Evolutionary conservation across 2,797 vertebrate species (phyloP).

Genomic region (Chaunax sp.): DNA sequence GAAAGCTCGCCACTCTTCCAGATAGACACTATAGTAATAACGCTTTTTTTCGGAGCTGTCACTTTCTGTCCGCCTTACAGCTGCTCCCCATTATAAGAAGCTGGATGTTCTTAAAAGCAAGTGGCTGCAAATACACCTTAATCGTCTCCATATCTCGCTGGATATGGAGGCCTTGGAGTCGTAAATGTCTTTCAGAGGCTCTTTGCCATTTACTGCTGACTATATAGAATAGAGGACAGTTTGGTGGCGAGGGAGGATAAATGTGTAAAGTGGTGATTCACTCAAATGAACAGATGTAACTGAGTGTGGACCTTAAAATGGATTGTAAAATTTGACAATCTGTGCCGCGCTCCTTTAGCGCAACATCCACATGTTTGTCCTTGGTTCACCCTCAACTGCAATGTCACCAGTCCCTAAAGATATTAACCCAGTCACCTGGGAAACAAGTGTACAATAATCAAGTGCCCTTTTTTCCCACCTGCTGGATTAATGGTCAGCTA

Average conservation of each 20-base stretch:
- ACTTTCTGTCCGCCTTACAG: slow-evolving; percentile 48
- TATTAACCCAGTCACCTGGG: slow-evolving; percentile 56
- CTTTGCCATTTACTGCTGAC: slow-evolving; percentile 30
- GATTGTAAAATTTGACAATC: slow-evolving; percentile 47
- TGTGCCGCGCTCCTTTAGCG: slow-evolving; percentile 22
- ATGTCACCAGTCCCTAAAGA: slow-evolving; percentile 28
- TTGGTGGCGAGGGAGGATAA: not conserved
- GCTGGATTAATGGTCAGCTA: slow-evolving; percentile 30
- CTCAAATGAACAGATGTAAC: slow-evolving; percentile 20
- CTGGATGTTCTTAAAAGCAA: slow-evolving; percentile 59
- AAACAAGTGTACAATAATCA: slow-evolving; percentile 44
- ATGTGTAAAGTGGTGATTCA: slow-evolving; percentile 7
- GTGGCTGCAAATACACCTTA: slow-evolving; percentile 43
- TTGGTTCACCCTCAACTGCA: slow-evolving; percentile 40
- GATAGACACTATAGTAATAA: slow-evolving; percentile 36
- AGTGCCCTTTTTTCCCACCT: slow-evolving; percentile 49
- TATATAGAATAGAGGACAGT: slow-evolving; percentile 26
- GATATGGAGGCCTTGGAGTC: slow-evolving; percentile 27
- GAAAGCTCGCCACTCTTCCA: slow-evolving; percentile 11
- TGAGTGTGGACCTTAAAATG: slow-evolving; percentile 31
- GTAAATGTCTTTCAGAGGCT: slow-evolving; percentile 51
- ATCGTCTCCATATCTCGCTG: slow-evolving; percentile 54
- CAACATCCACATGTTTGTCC: slow-evolving; percentile 51
- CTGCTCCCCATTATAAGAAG: slow-evolving; percentile 56
- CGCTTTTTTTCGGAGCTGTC: slow-evolving; percentile 51